These are phyloP conservation scores for Myrmophylax atrothorax DNA, from an alignment of 2,113 vertebrate genomes.

Conservation along the genomic window DNA sequence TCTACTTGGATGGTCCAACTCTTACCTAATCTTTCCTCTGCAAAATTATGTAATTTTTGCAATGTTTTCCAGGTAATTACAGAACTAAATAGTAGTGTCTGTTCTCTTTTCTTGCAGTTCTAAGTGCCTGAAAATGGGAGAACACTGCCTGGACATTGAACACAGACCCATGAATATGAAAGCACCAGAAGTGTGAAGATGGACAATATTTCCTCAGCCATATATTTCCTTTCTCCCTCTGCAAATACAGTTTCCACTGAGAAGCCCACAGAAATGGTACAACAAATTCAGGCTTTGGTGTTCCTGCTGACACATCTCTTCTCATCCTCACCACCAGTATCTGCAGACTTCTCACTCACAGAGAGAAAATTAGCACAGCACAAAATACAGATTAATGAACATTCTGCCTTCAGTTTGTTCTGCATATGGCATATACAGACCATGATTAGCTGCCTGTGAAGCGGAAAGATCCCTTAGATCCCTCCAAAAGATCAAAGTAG, in stretches of 20 bases:
- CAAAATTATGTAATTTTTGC: neutral
- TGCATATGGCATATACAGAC: neutral
- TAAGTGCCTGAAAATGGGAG: neutral
- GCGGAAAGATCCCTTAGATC: neutral
- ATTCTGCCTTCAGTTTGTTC: neutral
- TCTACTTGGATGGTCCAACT: neutral
- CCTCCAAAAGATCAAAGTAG: constrained; percentile 16
- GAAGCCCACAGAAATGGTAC: neutral
- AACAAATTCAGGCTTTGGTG: neutral
- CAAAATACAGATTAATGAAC: neutral
- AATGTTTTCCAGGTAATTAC: neutral
- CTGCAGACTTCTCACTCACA: neutral
- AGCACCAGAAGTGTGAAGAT: neutral
- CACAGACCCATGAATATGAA: neutral
- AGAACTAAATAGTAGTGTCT: neutral
- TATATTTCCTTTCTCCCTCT: neutral
- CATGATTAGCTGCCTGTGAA: neutral
- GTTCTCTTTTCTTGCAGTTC: neutral
- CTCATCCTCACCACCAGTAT: neutral
- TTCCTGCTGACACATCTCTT: neutral
- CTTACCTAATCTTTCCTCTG: neutral
- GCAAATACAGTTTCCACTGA: neutral
- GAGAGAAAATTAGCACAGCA: neutral
- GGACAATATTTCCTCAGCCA: neutral
- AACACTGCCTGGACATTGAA: neutral